Evolutionary conservation across 2,888 invertebrate species (phyloP).

Genomic region (Kuschelorhynchus macadamiae): DNA sequence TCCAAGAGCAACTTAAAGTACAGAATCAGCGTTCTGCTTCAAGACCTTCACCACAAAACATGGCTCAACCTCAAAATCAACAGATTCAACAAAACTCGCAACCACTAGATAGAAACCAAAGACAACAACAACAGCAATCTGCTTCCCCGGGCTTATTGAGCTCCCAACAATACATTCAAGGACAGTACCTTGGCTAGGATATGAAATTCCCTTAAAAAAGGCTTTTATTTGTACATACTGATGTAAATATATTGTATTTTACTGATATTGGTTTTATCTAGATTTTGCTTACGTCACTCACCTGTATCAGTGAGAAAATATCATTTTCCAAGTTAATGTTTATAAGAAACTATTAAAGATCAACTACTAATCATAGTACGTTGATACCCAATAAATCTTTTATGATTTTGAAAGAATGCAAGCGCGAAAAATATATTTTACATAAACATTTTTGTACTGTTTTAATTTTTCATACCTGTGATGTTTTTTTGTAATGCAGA

Average conservation of each 20-base stretch:
- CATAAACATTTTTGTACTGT: too few relatives aligned
- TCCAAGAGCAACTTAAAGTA: slow-evolving; percentile 6
- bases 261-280: too few relatives aligned
- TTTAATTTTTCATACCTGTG: too few relatives aligned
- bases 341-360: too few relatives aligned
- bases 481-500: too few relatives aligned
- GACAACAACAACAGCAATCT: slow-evolving; percentile 11
- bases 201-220: neutral
- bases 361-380: too few relatives aligned
- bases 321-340: too few relatives aligned
- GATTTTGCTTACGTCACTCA: too few relatives aligned
- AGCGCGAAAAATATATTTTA: too few relatives aligned
- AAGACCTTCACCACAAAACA: neutral
- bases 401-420: too few relatives aligned
- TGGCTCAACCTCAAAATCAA: neutral
- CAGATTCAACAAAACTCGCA: slow-evolving; percentile 7
- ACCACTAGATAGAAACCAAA: slow-evolving; percentile 2
- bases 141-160: slow-evolving; percentile 36
- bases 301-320: too few relatives aligned
- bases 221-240: neutral
- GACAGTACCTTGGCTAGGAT: slow-evolving; percentile 18
- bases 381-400: too few relatives aligned
- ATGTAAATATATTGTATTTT: slow-evolving; percentile 1
- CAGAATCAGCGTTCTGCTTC: slow-evolving; percentile 1
- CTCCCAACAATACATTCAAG: slow-evolving; percentile 19